Conservation (phyloP, 2,113 vertebrate species). For the Cinclus cinclus region DNA sequence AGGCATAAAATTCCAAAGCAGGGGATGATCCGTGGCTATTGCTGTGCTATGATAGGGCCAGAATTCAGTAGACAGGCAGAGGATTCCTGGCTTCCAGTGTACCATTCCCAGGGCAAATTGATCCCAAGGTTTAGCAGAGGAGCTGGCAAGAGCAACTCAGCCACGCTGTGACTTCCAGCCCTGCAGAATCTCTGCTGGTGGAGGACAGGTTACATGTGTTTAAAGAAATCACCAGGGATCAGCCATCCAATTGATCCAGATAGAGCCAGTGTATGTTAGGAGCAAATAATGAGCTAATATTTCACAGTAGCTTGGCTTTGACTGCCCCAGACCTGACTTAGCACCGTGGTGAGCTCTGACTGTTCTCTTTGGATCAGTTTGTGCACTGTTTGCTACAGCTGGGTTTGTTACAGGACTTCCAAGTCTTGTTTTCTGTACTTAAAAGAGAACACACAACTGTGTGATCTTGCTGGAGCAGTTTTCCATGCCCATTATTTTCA, state of each 20-base stretch:
- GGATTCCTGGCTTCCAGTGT: background rate
- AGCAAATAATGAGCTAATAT: background rate
- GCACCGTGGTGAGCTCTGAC: background rate
- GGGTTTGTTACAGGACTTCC: background rate
- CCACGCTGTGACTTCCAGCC: background rate
- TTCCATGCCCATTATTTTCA: background rate
- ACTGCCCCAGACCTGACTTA: background rate
- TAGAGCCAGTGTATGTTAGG: background rate
- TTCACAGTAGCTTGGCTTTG: background rate
- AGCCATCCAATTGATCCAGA: background rate
- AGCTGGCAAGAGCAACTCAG: background rate
- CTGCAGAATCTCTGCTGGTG: background rate
- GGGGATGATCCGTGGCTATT: background rate
- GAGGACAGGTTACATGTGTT: background rate
- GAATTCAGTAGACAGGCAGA: background rate
- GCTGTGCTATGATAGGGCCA: background rate
- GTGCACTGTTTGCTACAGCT: background rate
- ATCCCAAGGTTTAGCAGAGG: background rate
- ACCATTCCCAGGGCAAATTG: background rate
- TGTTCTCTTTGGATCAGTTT: background rate
- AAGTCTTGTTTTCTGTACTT: background rate
- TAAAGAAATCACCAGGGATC: background rate
- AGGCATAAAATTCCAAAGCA: conserved; percentile 4
- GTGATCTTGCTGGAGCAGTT: background rate
- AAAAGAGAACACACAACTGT: background rate